Evolutionary conservation across 2,113 vertebrate species (phyloP).

Genomic region (Perca fluviatilis): DNA sequence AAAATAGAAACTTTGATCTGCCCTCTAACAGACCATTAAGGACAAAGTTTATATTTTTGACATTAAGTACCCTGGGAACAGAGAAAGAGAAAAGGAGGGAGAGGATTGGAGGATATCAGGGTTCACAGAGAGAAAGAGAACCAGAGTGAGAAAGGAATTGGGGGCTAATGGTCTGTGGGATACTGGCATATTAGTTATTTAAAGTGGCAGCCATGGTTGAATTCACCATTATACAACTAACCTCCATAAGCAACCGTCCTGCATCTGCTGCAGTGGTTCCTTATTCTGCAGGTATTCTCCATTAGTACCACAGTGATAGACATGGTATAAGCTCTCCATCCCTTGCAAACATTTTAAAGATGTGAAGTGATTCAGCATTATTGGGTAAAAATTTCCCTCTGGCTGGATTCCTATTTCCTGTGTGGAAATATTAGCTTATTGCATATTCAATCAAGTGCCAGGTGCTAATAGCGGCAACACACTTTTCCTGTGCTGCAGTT

Average conservation of each 20-base stretch:
- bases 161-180: conserved; percentile 50
- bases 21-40: conserved; percentile 78
- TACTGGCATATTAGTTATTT: conserved; percentile 58
- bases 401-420: conserved; percentile 46
- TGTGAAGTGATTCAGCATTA: conserved; percentile 29
- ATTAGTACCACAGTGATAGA: neutral
- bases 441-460: conserved; percentile 38
- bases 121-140: conserved; percentile 23
- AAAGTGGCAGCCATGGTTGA: conserved; percentile 51
- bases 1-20: conserved; percentile 62
- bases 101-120: neutral
- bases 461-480: conserved; percentile 6
- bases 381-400: conserved; percentile 25
- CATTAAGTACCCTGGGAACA: conserved; percentile 55
- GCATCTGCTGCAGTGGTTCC: conserved; percentile 22
- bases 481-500: conserved; percentile 3
- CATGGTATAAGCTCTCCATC: neutral
- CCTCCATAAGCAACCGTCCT: conserved; percentile 32
- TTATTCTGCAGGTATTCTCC: conserved; percentile 8
- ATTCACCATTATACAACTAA: conserved; percentile 49
- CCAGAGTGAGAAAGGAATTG: conserved; percentile 11
- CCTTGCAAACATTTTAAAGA: conserved; percentile 21
- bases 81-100: conserved; percentile 9
- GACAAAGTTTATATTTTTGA: conserved; percentile 69
- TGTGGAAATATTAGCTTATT: conserved; percentile 36